These are phyloP conservation scores for Tursiops truncatus DNA, from an alignment of 2,113 vertebrate genomes.

Conservation along the genomic window DNA sequence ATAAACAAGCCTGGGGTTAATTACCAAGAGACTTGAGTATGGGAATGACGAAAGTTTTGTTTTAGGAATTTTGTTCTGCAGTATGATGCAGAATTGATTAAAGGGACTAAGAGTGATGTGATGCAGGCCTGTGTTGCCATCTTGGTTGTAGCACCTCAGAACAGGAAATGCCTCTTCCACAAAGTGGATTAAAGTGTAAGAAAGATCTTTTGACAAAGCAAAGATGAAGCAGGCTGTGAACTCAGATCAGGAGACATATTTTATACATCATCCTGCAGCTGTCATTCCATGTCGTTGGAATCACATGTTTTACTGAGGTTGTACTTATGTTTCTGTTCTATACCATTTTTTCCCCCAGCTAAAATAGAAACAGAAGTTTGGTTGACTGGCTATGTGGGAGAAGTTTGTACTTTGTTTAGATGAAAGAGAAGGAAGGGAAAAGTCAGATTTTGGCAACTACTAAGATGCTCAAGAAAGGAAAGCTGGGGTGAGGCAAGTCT, in stretches of 20 bases:
- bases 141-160: neutral
- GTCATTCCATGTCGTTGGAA: neutral
- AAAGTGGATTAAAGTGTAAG: neutral
- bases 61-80: neutral
- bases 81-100: neutral
- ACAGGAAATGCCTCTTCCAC: neutral
- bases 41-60: neutral
- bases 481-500: neutral
- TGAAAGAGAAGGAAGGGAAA: neutral
- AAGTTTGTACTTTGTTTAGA: neutral
- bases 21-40: neutral
- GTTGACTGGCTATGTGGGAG: neutral
- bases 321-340: neutral
- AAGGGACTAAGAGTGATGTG: neutral
- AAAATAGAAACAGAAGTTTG: neutral
- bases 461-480: neutral
- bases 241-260: neutral
- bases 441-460: neutral
- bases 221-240: neutral
- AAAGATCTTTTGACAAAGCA: neutral
- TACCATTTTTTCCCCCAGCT: neutral
- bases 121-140: too few relatives aligned
- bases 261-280: neutral
- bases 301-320: neutral
- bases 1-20: neutral